Conservation (phyloP, 2,113 vertebrate genomes). For the Zeus faber region DNA sequence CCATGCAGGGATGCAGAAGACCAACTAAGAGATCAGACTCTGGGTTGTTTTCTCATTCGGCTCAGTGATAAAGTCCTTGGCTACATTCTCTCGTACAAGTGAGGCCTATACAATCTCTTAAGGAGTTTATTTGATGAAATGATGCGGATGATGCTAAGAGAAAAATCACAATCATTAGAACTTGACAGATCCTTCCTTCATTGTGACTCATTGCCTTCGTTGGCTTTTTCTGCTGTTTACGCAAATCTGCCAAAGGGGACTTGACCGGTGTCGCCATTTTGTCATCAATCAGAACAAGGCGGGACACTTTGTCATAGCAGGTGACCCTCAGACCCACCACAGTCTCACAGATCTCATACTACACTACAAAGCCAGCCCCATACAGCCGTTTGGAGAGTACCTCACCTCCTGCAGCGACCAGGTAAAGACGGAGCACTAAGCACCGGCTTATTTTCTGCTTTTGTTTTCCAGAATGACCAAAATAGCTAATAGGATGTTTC, state of each 20-base stretch:
- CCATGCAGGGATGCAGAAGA: slow-evolving; percentile 79
- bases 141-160: too few species aligned
- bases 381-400: slow-evolving; percentile 82
- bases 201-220: too few species aligned
- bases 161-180: too few species aligned
- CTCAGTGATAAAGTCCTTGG: slow-evolving; percentile 80
- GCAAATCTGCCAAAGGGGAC: slow-evolving; percentile 66
- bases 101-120: slow-evolving; percentile 43
- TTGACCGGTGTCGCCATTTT: slow-evolving; percentile 82
- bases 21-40: slow-evolving; percentile 70
- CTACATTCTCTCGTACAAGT: slow-evolving; percentile 88
- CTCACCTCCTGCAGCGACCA: slow-evolving; percentile 69
- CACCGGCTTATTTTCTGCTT: too few species aligned
- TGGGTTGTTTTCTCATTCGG: slow-evolving; percentile 83
- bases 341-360: slow-evolving; percentile 73
- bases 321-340: slow-evolving; percentile 68
- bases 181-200: too few species aligned
- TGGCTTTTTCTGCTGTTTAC: neutral
- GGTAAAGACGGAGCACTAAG: slow-evolving; percentile 65
- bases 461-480: too few species aligned
- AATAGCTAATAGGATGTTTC: too few species aligned
- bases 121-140: too few species aligned
- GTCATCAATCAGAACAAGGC: slow-evolving; percentile 76
- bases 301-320: slow-evolving; percentile 72
- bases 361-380: slow-evolving; percentile 71